phyloP scores from a whole-genome alignment of 37 sponge, comb jelly and placozoan species.

The Theonella swinhoei region DNA sequence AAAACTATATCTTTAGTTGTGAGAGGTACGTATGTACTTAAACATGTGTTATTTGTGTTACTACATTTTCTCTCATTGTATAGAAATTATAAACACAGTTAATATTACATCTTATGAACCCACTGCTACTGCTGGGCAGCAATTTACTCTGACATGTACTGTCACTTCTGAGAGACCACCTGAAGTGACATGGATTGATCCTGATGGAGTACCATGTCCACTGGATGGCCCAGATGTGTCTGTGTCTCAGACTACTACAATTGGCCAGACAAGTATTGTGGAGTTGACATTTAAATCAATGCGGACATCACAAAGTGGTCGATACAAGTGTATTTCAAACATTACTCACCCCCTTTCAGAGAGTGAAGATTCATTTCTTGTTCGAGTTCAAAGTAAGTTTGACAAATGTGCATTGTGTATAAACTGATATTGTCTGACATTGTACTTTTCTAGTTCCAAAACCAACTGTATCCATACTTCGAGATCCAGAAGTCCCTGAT shows the following conservation, averaged over 20 bases:
- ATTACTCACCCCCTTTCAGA: neutral
- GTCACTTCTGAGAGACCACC: neutral
- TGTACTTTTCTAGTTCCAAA: slow-evolving; percentile 3
- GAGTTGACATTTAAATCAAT: neutral
- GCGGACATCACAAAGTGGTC: slow-evolving; percentile 15
- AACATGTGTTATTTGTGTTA: neutral
- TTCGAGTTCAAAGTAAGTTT: slow-evolving; percentile 12
- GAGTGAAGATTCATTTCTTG: neutral
- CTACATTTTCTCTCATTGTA: neutral
- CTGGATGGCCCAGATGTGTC: neutral
- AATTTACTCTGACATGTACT: slow-evolving; percentile 6
- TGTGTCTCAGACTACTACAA: neutral
- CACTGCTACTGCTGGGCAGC: neutral
- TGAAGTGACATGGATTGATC: slow-evolving; percentile 2
- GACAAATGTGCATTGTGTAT: neutral
- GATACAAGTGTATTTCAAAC: slow-evolving; percentile 4
- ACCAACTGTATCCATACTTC: neutral
- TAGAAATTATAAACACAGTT: neutral
- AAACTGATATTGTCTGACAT: neutral
- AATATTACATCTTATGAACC: neutral
- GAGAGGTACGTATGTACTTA: neutral
- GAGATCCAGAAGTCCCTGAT: neutral
- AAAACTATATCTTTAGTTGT: slow-evolving; percentile 11
- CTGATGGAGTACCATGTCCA: neutral
- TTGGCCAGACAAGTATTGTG: neutral